Base-by-base conservation (phyloP, 1,140 invertebrate species). In the Meloidogyne chitwoodi region DNA sequence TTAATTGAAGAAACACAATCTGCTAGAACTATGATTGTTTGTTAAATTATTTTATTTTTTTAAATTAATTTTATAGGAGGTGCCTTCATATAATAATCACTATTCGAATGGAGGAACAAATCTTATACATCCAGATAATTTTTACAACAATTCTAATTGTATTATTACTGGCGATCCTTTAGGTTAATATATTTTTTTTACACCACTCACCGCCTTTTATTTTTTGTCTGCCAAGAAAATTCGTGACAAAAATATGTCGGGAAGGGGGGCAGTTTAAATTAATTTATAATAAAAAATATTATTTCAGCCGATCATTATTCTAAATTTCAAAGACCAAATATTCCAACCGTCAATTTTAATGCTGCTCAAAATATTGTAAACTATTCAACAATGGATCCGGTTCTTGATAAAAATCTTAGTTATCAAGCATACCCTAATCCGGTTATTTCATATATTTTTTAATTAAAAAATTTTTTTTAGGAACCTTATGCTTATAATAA, bases 1-100 rank as follows among this genome's bases (percentile, higher is more conserved):
- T 73, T 76, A n/a, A 77, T 76, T 67, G 83, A 82, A 44, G 83
- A 85, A 73, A 86, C 83, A 66, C 85, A 87, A 68, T 85, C 83
- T n/a, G 85, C 83, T 16, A 61, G 85, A 63, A 85, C 84, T 12
- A 87, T 85, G 76, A 85, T 85, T 81, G 83, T 85, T 65, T 71
- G 81, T 24, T 12, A 14, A 2, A 41, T 12, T 41, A n/a, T n/a
- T n/a, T n/a, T n/a, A n/a, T 41, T 41, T 41, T 41, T 41, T 41
- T 16, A 22, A 38, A 2, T 41, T 27, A 34, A 4, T 68, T 34
- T 6, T 24, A 6, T 24, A 68, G 65, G 65, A 67, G n/a, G 48
- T 11, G 2, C 44, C 48, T 56, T n/a, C 48, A n/a, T n/a, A 19
- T 56, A n/a, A 56, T 56, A 5, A 56, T n/a, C n/a, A n/a, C n/a